phyloP scores from a whole-genome alignment of 2,888 invertebrate genomes.

The Catocala sponsa region DNA sequence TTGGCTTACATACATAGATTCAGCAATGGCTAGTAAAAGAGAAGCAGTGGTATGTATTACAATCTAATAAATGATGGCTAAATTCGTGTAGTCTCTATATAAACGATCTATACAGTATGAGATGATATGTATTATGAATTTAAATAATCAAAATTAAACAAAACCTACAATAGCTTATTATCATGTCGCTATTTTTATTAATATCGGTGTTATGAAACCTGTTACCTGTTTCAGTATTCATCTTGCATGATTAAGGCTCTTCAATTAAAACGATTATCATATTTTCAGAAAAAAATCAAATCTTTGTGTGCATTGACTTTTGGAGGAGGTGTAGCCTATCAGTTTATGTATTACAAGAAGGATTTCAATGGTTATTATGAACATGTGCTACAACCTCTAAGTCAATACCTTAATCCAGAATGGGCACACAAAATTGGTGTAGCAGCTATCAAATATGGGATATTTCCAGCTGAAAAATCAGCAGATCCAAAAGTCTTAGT shows the following conservation, averaged over 20 bases:
- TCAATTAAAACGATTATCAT: too few species aligned
- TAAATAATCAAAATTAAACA: neutral
- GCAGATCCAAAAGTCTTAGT: slow-evolving; percentile 91
- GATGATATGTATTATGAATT: neutral
- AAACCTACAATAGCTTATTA: neutral
- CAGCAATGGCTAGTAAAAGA: slow-evolving; percentile 8
- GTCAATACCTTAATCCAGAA: slow-evolving; percentile 93
- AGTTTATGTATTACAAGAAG: slow-evolving; percentile 90
- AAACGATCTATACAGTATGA: too few species aligned
- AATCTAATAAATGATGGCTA: too few species aligned
- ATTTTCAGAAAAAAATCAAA: slow-evolving; percentile 90
- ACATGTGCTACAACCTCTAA: slow-evolving; percentile 91
- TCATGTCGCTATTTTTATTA: too few species aligned
- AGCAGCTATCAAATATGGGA: slow-evolving; percentile 91
- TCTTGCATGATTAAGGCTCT: too few species aligned
- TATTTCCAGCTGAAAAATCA: slow-evolving; percentile 89
- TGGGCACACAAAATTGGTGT: slow-evolving; percentile 94
- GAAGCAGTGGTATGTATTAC: slow-evolving; percentile 17
- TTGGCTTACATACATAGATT: neutral
- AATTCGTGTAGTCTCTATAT: too few species aligned
- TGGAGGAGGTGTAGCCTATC: slow-evolving; percentile 90
- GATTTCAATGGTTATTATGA: slow-evolving; percentile 94
- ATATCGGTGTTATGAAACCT: too few species aligned
- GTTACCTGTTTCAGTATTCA: too few species aligned
- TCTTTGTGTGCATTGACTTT: slow-evolving; percentile 90